Percentiles rank a stretch among this genome's conserved stretches.
Conservation (phyloP, 2,888 invertebrate genomes). For the Drosophila mettleri region DNA sequence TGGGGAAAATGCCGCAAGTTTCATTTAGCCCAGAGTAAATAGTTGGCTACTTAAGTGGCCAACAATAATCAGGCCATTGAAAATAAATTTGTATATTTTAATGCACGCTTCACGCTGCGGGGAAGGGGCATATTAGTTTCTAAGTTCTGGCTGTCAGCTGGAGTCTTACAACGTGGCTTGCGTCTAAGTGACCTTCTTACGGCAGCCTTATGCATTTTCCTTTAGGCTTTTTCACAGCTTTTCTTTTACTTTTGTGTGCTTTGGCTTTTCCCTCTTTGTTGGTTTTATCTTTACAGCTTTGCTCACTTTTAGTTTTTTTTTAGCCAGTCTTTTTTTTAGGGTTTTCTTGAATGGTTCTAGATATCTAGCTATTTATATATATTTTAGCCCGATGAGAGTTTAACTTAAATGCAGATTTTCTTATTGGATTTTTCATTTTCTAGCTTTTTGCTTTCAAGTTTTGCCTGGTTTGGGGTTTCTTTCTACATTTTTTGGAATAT, state of each 20-base stretch:
- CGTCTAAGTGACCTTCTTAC: not conserved
- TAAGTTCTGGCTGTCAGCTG: not conserved
- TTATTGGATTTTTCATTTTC: not conserved
- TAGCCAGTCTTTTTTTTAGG: not conserved
- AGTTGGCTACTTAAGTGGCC: slow-evolving; percentile 8
- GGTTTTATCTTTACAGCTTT: not conserved
- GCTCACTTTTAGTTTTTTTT: not conserved
- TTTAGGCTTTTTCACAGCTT: not conserved
- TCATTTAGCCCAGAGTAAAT: slow-evolving; percentile 7
- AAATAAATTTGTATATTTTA: slow-evolving; percentile 6
- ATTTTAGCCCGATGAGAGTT: too few relatives aligned
- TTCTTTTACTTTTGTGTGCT: not conserved
- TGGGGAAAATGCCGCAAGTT: slow-evolving; percentile 5
- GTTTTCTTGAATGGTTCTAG: not conserved
- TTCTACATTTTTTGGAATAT: not conserved
- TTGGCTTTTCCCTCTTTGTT: not conserved
- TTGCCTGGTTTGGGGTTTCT: not conserved
- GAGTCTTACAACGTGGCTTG: not conserved
- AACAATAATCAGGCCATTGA: slow-evolving; percentile 12
- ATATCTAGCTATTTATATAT: not conserved
- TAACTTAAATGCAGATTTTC: too few relatives aligned
- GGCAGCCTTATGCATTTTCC: not conserved
- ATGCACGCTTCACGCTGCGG: not conserved
- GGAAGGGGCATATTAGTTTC: not conserved
- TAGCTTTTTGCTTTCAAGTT: not conserved